A percentile compares a stretch with the other conserved stretches of the same genome.
Conservation (phyloP, 2,797 vertebrate genomes). For the Cossypha heuglini region DNA sequence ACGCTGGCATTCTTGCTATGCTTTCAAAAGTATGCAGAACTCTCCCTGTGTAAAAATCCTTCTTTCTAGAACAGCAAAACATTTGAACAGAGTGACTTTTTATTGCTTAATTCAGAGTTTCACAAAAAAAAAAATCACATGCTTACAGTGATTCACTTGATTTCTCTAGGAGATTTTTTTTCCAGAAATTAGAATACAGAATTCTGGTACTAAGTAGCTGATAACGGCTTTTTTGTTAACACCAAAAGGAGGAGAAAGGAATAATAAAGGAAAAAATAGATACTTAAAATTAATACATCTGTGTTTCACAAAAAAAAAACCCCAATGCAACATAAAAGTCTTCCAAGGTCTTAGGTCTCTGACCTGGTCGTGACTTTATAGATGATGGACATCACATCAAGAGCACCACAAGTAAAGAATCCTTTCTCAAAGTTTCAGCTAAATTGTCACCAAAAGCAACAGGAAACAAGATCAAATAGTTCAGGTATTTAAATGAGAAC, state of each 20-base stretch:
- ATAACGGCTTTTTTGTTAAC: neutral
- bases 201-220: neutral
- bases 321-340: neutral
- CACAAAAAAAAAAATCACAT: neutral
- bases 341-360: neutral
- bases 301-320: neutral
- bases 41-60: neutral
- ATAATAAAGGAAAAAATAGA: neutral
- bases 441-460: neutral
- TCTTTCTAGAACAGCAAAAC: neutral
- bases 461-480: neutral
- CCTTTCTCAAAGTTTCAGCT: neutral
- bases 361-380: fast-evolving
- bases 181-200: neutral
- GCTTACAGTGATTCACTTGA: neutral
- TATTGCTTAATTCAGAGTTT: neutral
- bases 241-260: neutral
- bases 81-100: neutral
- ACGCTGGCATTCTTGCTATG: neutral
- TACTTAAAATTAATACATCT: neutral
- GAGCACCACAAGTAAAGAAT: neutral
- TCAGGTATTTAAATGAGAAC: neutral
- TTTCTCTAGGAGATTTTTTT: neutral
- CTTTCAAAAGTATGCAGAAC: neutral
- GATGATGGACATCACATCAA: neutral